Evolutionary conservation across 2,888 invertebrate genomes (phyloP).

Genomic region (Seira ritae): DNA sequence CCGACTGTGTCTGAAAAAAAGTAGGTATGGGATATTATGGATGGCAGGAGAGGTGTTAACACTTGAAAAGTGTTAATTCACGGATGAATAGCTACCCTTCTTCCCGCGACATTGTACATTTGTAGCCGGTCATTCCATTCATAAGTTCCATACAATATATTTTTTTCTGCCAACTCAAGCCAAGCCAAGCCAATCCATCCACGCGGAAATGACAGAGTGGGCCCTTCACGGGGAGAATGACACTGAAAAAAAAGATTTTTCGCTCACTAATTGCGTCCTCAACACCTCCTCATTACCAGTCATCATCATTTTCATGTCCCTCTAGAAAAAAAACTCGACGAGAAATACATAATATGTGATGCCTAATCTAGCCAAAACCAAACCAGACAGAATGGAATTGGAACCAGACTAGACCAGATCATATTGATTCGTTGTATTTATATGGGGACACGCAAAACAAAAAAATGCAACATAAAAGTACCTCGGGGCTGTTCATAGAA

Average conservation of each 20-base stretch:
- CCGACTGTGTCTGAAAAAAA: too few relatives aligned
- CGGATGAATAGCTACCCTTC: conserved; percentile 27
- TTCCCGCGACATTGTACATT: background rate
- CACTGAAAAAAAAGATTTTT: conserved; percentile 27
- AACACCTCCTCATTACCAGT: conserved; percentile 39
- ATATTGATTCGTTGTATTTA: conserved; percentile 10
- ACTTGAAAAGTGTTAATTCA: conserved; percentile 32
- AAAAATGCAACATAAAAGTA: background rate
- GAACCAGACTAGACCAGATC: conserved; percentile 17
- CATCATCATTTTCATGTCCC: background rate
- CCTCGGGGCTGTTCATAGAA: too few relatives aligned
- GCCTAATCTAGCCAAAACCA: conserved; percentile 15
- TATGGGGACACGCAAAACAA: background rate
- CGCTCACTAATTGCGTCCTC: conserved; percentile 55
- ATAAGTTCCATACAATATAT: too few relatives aligned
- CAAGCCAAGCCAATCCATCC: conserved; percentile 28
- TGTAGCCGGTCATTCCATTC: background rate
- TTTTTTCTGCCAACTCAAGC: conserved; percentile 9
- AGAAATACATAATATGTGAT: too few relatives aligned
- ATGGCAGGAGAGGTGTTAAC: conserved; percentile 33
- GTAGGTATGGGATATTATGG: background rate
- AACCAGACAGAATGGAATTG: too few relatives aligned
- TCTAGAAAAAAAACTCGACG: too few relatives aligned
- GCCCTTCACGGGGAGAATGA: conserved; percentile 53
- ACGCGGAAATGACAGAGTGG: conserved; percentile 65